These are phyloP conservation scores for Parotia lawesii DNA, from an alignment of 2,113 vertebrate species.

Conservation along the genomic window DNA sequence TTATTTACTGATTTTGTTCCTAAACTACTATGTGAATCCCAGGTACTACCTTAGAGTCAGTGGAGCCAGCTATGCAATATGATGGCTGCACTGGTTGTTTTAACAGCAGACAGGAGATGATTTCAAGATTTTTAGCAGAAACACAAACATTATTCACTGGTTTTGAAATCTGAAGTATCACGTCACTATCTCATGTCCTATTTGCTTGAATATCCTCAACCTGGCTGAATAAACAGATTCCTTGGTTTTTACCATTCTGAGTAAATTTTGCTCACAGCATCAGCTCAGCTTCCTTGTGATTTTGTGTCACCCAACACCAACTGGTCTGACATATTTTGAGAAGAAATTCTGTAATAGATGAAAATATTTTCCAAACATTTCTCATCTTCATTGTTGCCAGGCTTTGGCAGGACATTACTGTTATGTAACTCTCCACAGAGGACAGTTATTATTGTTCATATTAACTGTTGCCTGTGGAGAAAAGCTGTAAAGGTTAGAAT, in stretches of 20 bases:
- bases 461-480: not conserved
- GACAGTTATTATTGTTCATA: not conserved
- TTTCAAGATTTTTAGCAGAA: not conserved
- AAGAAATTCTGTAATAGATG: not conserved
- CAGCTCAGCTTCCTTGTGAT: not conserved
- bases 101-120: not conserved
- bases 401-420: not conserved
- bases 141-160: not conserved
- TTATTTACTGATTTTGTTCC: not conserved
- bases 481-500: not conserved
- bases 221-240: not conserved
- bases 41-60: not conserved
- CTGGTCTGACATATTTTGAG: not conserved
- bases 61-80: not conserved
- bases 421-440: not conserved
- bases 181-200: not conserved
- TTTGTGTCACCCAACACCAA: not conserved
- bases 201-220: not conserved
- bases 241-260: not conserved
- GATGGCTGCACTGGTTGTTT: not conserved
- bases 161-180: not conserved
- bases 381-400: not conserved
- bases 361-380: not conserved
- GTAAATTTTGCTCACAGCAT: not conserved
- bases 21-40: not conserved